Percentiles rank a stretch among this genome's conserved stretches.
Conservation (phyloP, 53 echinoderm and acorn worm genomes). For the Hippasteria phrygiana region DNA sequence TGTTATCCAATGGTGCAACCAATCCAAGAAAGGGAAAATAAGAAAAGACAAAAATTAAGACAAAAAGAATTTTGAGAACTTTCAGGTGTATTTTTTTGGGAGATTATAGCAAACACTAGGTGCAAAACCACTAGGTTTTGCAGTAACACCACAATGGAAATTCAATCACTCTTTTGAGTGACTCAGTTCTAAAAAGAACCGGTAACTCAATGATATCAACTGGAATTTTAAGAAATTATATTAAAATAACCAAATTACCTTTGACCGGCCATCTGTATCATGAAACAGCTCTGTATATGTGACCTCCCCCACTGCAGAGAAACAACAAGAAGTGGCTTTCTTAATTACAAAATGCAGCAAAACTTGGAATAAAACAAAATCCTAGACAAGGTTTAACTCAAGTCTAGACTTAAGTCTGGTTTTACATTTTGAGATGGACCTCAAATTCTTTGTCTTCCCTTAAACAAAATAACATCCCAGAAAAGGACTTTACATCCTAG, state of each 20-base stretch:
- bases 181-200: no score
- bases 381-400: no score
- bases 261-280: conserved; percentile 84
- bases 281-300: conserved; percentile 88
- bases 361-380: no score
- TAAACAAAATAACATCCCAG: no score
- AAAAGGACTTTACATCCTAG: no score
- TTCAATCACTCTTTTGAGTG: no score
- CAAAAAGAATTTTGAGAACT: background rate
- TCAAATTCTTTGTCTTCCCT: no score
- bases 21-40: background rate
- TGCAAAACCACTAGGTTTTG: background rate
- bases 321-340: no score
- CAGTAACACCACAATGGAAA: background rate
- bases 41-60: conserved; percentile 10
- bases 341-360: no score
- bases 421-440: no score
- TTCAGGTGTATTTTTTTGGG: background rate
- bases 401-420: no score
- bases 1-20: conserved; percentile 4
- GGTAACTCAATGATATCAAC: background rate
- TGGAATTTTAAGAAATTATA: background rate
- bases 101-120: background rate
- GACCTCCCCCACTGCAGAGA: conserved; percentile 84
- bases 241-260: conserved; percentile 34